phyloP scores from a whole-genome alignment of 2,113 vertebrate species.

The Tympanuchus pallidicinctus region DNA sequence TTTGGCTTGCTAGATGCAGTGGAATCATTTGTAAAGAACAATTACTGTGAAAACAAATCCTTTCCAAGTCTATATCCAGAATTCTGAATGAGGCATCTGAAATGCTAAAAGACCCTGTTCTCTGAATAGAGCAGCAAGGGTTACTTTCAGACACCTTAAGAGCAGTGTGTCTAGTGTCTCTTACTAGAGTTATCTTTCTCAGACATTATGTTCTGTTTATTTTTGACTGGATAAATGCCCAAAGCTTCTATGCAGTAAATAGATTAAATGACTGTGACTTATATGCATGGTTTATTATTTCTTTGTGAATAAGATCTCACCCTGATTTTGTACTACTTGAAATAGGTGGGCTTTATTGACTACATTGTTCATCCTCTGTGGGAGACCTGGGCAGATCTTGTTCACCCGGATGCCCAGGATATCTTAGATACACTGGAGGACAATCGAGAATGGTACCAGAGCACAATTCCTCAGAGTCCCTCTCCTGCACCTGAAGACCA shows the following conservation, averaged over 20 bases:
- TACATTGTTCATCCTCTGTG: slow-evolving; percentile 98
- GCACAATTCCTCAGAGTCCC: slow-evolving; percentile 99
- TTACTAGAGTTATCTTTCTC: not conserved
- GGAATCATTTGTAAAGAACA: not conserved
- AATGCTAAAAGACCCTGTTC: not conserved
- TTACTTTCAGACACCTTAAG: not conserved
- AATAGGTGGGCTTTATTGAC: slow-evolving; percentile 98
- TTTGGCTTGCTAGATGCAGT: not conserved
- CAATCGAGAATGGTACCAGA: slow-evolving; percentile 99
- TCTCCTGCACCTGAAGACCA: slow-evolving; percentile 91
- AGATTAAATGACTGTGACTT: not conserved
- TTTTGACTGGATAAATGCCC: not conserved
- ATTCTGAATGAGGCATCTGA: not conserved
- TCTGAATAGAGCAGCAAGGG: not conserved
- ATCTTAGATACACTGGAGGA: slow-evolving; percentile 98
- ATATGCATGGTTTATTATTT: not conserved
- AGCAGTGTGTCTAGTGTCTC: not conserved
- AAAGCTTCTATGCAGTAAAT: not conserved
- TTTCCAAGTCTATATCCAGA: not conserved
- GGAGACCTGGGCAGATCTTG: slow-evolving; percentile 99
- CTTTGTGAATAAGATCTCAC: not conserved
- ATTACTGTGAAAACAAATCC: not conserved
- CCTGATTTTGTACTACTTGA: not conserved
- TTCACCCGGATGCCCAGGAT: slow-evolving; percentile 97
- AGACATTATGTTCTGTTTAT: not conserved